A percentile compares a stretch with the other conserved stretches of the same genome.
Evolutionary conservation across 2,797 vertebrate species (phyloP).

Genomic region (Peromyscus aztecus): DNA sequence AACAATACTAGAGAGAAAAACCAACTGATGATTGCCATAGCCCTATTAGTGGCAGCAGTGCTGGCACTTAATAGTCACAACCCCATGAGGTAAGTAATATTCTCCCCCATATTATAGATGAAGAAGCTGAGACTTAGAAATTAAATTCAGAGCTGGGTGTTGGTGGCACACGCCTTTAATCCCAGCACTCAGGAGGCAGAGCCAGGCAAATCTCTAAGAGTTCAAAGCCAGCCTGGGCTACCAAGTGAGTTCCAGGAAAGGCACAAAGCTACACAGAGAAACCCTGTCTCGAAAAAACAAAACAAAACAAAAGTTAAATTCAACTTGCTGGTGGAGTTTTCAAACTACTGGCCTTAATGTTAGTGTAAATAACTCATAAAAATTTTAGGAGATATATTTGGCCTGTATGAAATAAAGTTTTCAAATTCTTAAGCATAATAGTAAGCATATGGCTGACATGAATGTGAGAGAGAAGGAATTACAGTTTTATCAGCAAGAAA

Average conservation of each 20-base stretch:
- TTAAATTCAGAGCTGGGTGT: neutral
- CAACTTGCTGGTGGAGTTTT: neutral
- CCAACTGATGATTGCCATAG: neutral
- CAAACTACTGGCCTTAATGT: neutral
- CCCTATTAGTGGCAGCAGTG: neutral
- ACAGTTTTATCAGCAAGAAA: neutral
- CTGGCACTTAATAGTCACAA: neutral
- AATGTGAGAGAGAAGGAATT: neutral
- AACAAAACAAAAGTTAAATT: neutral
- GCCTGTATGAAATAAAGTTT: neutral
- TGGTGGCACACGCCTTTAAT: no score
- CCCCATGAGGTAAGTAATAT: neutral
- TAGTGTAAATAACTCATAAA: neutral
- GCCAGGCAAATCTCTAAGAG: no score
- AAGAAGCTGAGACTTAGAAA: constrained; percentile 7
- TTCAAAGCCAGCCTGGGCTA: no score
- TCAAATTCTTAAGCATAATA: neutral
- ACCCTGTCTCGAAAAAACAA: no score
- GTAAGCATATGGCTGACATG: neutral
- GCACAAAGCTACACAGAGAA: no score
- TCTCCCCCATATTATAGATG: neutral
- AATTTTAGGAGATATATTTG: constrained; percentile 21
- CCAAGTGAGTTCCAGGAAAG: no score
- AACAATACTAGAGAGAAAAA: constrained; percentile 7
- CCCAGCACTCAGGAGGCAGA: no score